A percentile compares a stretch with the other conserved stretches of the same genome.
Conservation (phyloP, 2,797 vertebrate species). For the Decapterus maruadsi region DNA sequence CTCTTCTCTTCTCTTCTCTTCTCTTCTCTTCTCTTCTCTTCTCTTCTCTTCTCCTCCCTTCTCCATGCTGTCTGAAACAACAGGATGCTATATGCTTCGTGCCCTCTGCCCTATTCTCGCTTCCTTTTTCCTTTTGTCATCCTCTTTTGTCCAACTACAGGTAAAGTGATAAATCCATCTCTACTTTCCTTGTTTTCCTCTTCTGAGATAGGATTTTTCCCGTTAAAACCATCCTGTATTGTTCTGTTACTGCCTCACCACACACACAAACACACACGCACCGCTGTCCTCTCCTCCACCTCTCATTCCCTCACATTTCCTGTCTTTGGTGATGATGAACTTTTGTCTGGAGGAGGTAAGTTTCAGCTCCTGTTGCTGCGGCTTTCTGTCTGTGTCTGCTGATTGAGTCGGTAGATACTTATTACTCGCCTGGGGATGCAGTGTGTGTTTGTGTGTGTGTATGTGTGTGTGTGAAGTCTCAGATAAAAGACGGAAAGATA, state of each 20-base stretch:
- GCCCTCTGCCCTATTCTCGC: slow-evolving; percentile 23
- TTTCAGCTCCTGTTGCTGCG: slow-evolving; percentile 56
- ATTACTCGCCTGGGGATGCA: slow-evolving; percentile 18
- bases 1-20: slow-evolving; percentile 12
- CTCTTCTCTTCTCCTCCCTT: neutral
- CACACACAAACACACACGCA: slow-evolving; percentile 24
- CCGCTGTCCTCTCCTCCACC: neutral
- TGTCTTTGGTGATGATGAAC: slow-evolving; percentile 21
- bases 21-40: neutral
- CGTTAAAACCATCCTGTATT: neutral
- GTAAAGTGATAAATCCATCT: neutral
- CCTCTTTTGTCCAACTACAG: slow-evolving; percentile 8
- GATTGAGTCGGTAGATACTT: slow-evolving; percentile 45
- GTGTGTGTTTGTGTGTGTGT: slow-evolving; percentile 26
- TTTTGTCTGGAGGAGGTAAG: slow-evolving; percentile 67
- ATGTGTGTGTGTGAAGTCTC: slow-evolving; percentile 11
- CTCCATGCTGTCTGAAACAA: slow-evolving; percentile 15
- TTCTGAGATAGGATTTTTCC: neutral
- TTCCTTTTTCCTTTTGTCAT: neutral
- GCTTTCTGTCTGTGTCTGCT: slow-evolving; percentile 26
- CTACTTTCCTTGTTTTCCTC: neutral
- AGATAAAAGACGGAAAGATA: slow-evolving; percentile 55
- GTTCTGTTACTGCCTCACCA: slow-evolving; percentile 13
- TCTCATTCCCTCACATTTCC: neutral
- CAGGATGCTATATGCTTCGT: slow-evolving; percentile 47